phyloP scores from a whole-genome alignment of 2,888 invertebrate genomes.

The Lycaena phlaeas region DNA sequence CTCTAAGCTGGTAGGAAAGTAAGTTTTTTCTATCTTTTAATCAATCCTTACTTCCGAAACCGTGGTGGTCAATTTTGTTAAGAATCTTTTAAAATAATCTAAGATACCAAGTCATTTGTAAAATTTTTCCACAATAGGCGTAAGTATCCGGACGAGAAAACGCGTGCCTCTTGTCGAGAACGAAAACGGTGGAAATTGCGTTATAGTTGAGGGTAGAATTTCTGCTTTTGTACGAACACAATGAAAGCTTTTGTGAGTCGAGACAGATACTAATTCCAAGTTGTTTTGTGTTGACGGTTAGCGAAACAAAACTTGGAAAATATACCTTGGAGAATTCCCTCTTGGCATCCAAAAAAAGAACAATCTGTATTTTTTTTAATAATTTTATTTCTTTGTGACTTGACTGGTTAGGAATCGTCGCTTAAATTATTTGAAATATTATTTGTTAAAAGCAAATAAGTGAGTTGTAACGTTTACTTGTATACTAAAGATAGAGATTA shows the following conservation, averaged over 20 bases:
- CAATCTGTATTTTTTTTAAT: constrained; percentile 11
- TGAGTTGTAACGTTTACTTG: too few relatives aligned
- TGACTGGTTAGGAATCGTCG: not conserved
- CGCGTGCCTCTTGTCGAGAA: constrained; percentile 26
- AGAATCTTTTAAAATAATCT: not conserved
- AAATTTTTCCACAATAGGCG: constrained; percentile 37
- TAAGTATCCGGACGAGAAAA: constrained; percentile 32
- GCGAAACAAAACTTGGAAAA: constrained; percentile 33
- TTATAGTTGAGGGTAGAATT: constrained; percentile 40
- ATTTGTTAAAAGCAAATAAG: too few relatives aligned
- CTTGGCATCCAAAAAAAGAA: not conserved
- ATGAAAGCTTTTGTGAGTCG: constrained; percentile 39
- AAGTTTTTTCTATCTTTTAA: too few relatives aligned
- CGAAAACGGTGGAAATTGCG: constrained; percentile 37
- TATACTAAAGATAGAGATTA: too few relatives aligned
- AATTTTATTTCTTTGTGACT: not conserved
- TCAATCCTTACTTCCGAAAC: too few relatives aligned
- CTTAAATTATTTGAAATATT: too few relatives aligned
- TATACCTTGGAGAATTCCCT: constrained; percentile 15
- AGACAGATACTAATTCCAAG: constrained; percentile 56
- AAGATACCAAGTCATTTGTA: constrained; percentile 34
- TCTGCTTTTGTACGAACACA: constrained; percentile 41
- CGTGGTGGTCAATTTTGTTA: too few relatives aligned
- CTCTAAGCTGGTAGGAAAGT: too few relatives aligned
- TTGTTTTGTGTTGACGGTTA: constrained; percentile 30